Percentiles rank a stretch among this genome's conserved stretches.
Conservation (phyloP, 1,140 invertebrate species). For the Hermetia illucens region DNA sequence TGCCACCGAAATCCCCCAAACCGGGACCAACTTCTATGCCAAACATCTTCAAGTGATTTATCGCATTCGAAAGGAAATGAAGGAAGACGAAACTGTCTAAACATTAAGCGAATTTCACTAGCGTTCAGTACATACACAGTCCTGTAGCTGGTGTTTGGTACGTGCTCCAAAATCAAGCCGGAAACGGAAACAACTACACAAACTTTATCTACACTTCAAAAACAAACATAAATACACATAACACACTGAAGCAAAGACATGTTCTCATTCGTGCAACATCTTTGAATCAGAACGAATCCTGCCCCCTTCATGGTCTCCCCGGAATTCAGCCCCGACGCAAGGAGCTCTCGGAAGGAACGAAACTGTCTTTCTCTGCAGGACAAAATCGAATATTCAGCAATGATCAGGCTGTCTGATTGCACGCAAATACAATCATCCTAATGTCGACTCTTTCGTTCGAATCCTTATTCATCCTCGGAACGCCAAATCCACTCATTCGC, state of each 20-base stretch:
- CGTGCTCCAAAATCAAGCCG: neutral
- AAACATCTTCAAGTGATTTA: neutral
- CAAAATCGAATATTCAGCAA: conserved; percentile 1
- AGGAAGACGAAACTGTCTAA: too few species aligned
- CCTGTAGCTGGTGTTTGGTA: neutral
- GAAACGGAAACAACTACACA: neutral
- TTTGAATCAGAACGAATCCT: neutral
- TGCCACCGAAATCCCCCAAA: neutral
- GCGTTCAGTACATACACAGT: too few species aligned
- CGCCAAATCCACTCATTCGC: too few species aligned
- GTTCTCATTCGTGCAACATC: too few species aligned
- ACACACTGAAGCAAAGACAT: too few species aligned
- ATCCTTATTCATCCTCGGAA: too few species aligned
- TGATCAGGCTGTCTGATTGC: conserved; percentile 1
- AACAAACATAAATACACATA: neutral
- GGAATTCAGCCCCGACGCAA: neutral
- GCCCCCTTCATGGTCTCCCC: neutral
- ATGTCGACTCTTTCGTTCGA: too few species aligned
- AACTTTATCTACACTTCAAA: neutral
- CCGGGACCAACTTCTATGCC: neutral
- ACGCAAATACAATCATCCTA: neutral
- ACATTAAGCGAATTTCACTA: too few species aligned
- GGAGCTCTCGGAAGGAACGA: neutral
- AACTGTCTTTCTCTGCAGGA: neutral
- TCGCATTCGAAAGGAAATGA: neutral